Evolutionary conservation across 2,113 vertebrate species (phyloP), one percentile per base, ranked within the genome.

Genomic region (Galemys pyrenaicus): DNA sequence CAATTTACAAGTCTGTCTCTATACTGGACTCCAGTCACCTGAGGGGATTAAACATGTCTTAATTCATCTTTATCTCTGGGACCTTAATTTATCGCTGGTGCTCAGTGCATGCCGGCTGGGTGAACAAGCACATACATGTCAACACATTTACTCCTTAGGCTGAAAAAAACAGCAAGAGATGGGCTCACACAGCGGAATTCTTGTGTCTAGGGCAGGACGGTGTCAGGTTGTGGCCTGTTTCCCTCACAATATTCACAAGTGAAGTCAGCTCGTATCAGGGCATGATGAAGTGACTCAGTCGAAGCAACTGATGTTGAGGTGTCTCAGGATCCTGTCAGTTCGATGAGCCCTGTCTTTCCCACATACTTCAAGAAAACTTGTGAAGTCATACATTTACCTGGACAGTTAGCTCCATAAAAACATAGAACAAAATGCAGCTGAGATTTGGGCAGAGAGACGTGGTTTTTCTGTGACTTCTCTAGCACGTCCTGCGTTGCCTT

Each of bases 231-330:
- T 54, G 74, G 86, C 83, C 17, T 2, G 3, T 44, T 91, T 79
- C 39, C 58, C 70, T 51, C 30, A 54, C 44, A 41, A 86, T 86
- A 60, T 51, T 94, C 49, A 46, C 24, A 9, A 26, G 46, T 79
- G 86, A 83, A 97, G 91, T 89, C 96, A 96, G 68, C 17, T 97
- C 80, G 15, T 84, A 97, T 96, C 93, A 97, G 71, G 28, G 58
- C 46, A 0, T 70, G 92, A 74, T 35, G 67, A 96, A 91, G 13
- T 20, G 78, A 39, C 41, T 78, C 32, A 80, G 64, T 65, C 85
- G 46, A 71, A 73, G 15, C 17, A 28, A 64, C 35, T 83, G 19
- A 92, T 56, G 91, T 71, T 0, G 0, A 94, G 93, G 65, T 16
- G 83, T 60, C 49, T 46, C 44, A 89, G 65, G 26, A 79, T 92